Evolutionary conservation across 2,797 vertebrate species (phyloP).

Genomic region (Phrynocephalus forsythii): DNA sequence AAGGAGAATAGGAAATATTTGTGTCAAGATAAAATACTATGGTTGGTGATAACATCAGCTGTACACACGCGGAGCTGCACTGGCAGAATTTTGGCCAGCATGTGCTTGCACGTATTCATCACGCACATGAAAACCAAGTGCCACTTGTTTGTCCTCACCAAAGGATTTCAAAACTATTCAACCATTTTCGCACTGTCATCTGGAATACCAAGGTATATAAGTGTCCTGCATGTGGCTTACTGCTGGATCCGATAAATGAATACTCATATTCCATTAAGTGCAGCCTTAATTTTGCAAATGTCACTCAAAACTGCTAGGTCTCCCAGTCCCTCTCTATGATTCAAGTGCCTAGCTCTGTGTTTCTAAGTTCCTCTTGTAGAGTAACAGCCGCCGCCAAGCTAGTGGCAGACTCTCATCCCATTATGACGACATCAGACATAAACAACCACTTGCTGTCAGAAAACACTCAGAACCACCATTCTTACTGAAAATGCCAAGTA

Average conservation of each 20-base stretch:
- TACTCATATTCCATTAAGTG: not conserved
- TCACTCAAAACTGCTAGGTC: not conserved
- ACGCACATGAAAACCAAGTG: not conserved
- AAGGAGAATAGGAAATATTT: too few relatives aligned
- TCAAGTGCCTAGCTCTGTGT: not conserved
- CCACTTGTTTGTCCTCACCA: slow-evolving; percentile 9
- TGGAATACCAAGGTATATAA: not conserved
- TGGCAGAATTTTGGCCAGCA: not conserved
- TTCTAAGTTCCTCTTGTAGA: not conserved
- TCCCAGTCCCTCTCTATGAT: not conserved
- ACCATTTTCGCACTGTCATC: not conserved
- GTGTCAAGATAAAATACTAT: too few relatives aligned
- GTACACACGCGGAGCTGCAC: too few relatives aligned
- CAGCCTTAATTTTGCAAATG: slow-evolving; percentile 16
- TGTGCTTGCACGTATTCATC: not conserved
- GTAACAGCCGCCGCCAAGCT: not conserved
- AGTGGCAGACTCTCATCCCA: not conserved
- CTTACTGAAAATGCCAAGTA: not conserved
- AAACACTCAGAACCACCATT: not conserved
- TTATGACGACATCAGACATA: not conserved
- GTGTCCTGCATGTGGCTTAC: not conserved
- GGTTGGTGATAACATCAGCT: too few relatives aligned
- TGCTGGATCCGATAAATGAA: not conserved
- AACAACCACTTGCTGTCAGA: not conserved
- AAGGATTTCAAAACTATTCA: not conserved